Evolutionary conservation across 2,113 vertebrate genomes (phyloP), one percentile per base, ranked within the genome.

Genomic region (Lutjanus erythropterus): DNA sequence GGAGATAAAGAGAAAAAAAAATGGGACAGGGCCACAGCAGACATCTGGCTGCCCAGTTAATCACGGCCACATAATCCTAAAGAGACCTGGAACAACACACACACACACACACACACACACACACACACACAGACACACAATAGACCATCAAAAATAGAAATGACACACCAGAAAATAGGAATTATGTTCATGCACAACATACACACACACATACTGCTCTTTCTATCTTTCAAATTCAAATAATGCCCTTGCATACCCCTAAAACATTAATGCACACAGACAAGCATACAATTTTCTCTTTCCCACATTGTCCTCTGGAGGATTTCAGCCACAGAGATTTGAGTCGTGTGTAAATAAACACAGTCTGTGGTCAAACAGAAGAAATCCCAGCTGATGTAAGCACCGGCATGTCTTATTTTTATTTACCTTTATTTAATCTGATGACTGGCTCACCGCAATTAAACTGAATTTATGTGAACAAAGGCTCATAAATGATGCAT

Each of bases 1-100:
- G 3, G n/a, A 18, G 9, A 41, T 25, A n/a, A 12, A 19, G 19
- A 60, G 39, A 55, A 46, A 5, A 0, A 62, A 55, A 77, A 53
- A 37, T 55, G 66, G 68, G 71, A 41, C 66, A 73, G 50, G 55
- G 46, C 42, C 69, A 66, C 9, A 65, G 56, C 64, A 31, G 76
- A 80, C 82, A 83, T 84, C 80, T 81, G 85, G 80, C 73, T 81
- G 66, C 74, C 29, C 79, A 69, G 77, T 81, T 84, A 81, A 83
- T 90, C 85, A 71, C 16, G 42, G 61, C 70, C 47, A 58, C 67
- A 72, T 75, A 86, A 78, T 82, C 85, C 83, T 56, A 44, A 68
- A 74, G 81, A 83, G 58, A 60, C 50, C 73, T 31, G 42, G 9
- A 15, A 86, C 71, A 62, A 23, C 53, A 61, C 42, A 61, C 67